Evolutionary conservation across 92 coral and sea anemone species (phyloP).

Genomic region (Siderastrea siderea): DNA sequence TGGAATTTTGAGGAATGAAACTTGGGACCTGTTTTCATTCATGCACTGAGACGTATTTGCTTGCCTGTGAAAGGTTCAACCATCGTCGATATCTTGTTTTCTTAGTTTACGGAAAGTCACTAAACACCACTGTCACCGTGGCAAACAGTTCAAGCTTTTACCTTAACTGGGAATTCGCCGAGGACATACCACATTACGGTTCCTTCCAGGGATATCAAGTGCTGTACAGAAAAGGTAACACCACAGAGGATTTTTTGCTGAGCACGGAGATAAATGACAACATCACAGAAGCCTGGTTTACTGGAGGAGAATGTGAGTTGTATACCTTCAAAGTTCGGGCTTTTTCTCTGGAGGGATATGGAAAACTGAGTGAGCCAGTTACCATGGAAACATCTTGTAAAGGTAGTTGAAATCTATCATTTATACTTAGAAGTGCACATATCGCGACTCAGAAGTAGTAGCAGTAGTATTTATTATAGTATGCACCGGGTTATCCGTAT

Average conservation of each 20-base stretch:
- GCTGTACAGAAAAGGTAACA: slow-evolving; percentile 5
- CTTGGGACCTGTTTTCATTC: too few relatives aligned
- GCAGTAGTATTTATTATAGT: too few relatives aligned
- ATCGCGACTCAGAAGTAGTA: too few relatives aligned
- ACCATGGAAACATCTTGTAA: too few relatives aligned
- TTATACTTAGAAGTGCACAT: too few relatives aligned
- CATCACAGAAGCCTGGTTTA: slow-evolving; percentile 3
- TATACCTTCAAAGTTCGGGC: slow-evolving; percentile 52
- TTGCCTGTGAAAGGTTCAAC: too few relatives aligned
- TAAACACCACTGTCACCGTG: background rate
- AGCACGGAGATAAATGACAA: slow-evolving; percentile 19
- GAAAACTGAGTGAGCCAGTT: too few relatives aligned
- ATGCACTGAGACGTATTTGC: too few relatives aligned
- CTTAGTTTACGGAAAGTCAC: slow-evolving; percentile 17
- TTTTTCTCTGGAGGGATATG: slow-evolving; percentile 63
- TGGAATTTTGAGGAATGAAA: too few relatives aligned
- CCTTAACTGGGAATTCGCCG: slow-evolving; percentile 25
- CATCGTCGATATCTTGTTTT: background rate
- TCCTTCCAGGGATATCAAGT: slow-evolving; percentile 33
- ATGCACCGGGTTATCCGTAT: too few relatives aligned
- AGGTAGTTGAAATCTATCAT: too few relatives aligned
- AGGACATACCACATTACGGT: slow-evolving; percentile 25
- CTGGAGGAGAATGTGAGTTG: slow-evolving; percentile 15
- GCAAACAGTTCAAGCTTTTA: background rate
- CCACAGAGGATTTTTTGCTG: background rate